Conservation (phyloP, 2,113 vertebrate genomes). For the Sprattus sprattus region DNA sequence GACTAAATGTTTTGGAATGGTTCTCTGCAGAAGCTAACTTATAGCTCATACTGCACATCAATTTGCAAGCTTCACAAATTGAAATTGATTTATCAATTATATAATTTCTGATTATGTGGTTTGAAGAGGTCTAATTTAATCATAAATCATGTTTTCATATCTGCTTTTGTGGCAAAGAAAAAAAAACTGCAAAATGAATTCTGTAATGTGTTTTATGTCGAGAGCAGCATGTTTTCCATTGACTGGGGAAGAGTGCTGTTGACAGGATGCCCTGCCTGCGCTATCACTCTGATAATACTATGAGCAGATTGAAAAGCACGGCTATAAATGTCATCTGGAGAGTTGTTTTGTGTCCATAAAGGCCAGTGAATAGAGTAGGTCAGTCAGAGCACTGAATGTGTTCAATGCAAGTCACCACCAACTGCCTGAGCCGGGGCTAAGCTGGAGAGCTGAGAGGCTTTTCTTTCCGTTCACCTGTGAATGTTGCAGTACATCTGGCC, state of each 20-base stretch:
- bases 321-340: constrained; percentile 7
- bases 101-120: background rate
- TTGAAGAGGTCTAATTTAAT: background rate
- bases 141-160: background rate
- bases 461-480: background rate
- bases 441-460: background rate
- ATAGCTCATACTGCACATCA: background rate
- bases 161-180: background rate
- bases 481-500: background rate
- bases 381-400: background rate
- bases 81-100: background rate
- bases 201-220: background rate
- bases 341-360: background rate
- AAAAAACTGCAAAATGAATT: background rate
- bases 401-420: background rate
- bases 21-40: background rate
- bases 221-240: background rate
- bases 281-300: background rate
- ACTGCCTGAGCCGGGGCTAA: background rate
- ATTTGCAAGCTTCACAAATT: background rate
- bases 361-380: background rate
- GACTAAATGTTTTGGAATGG: background rate
- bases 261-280: background rate
- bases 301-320: background rate
- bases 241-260: background rate